These are phyloP conservation scores for Mus spicilegus DNA, from an alignment of 2,113 vertebrate species.

Conservation along the genomic window DNA sequence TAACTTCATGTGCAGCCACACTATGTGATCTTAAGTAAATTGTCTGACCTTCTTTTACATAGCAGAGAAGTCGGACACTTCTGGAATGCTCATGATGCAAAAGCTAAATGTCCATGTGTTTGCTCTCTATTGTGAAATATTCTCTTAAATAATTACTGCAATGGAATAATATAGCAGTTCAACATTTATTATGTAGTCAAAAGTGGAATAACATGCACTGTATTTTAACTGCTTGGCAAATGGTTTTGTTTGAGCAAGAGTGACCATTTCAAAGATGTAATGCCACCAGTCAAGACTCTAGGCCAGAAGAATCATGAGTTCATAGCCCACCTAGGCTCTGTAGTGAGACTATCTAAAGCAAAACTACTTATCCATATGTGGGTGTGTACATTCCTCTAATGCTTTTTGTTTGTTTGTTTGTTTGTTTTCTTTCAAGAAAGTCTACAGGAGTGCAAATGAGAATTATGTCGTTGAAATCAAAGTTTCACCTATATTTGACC, in stretches of 20 bases:
- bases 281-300: neutral
- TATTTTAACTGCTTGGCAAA: neutral
- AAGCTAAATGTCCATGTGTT: conserved; percentile 4
- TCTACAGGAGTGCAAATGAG: neutral
- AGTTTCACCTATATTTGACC: neutral
- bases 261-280: neutral
- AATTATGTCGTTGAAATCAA: neutral
- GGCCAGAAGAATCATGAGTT: neutral
- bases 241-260: neutral
- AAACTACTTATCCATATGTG: neutral
- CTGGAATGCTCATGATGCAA: neutral
- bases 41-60: neutral
- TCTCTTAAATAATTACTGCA: neutral
- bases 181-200: neutral
- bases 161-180: neutral
- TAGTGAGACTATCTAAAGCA: neutral
- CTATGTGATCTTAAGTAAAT: too few relatives aligned
- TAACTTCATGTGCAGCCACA: neutral
- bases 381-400: neutral
- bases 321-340: neutral
- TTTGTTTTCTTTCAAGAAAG: neutral
- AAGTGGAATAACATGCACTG: neutral
- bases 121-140: conserved; percentile 2
- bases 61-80: neutral
- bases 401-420: too few relatives aligned